Conservation (phyloP, 1,140 invertebrate species). For the Cepaea nemoralis region DNA sequence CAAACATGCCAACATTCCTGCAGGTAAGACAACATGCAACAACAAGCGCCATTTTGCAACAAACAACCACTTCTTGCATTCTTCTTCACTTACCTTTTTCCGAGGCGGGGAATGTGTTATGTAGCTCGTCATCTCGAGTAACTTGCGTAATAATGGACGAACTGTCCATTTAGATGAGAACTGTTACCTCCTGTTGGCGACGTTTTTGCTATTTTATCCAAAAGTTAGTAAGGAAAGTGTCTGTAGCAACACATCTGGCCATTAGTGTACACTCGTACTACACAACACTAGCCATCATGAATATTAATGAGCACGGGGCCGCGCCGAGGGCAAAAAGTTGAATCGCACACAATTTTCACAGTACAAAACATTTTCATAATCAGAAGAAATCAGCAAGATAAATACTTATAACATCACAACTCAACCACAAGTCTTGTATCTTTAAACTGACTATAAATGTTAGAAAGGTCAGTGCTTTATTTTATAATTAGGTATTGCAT, state of each 20-base stretch:
- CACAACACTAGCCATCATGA: slow-evolving; percentile 54
- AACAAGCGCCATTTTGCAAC: slow-evolving; percentile 52
- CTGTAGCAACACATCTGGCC: slow-evolving; percentile 51
- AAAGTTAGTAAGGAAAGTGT: slow-evolving; percentile 50
- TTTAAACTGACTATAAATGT: too few species aligned
- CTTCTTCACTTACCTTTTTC: slow-evolving; percentile 85
- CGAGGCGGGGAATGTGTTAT: slow-evolving; percentile 86
- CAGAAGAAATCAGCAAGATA: too few species aligned
- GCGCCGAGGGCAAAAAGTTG: slow-evolving; percentile 39
- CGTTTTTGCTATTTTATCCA: slow-evolving; percentile 56
- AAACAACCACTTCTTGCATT: slow-evolving; percentile 48
- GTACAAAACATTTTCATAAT: too few species aligned
- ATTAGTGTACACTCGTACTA: slow-evolving; percentile 50
- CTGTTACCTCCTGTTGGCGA: slow-evolving; percentile 59
- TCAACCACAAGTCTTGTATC: too few species aligned
- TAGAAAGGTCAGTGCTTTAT: too few species aligned
- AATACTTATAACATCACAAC: too few species aligned
- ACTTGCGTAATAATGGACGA: slow-evolving; percentile 98
- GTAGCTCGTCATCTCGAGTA: slow-evolving; percentile 94
- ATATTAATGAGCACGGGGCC: slow-evolving; percentile 53
- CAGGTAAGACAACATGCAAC: slow-evolving; percentile 41
- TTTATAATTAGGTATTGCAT: too few species aligned
- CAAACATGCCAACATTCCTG: slow-evolving; percentile 31
- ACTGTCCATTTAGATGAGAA: slow-evolving; percentile 88
- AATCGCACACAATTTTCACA: slow-evolving; percentile 43